Base-by-base conservation (phyloP, 1,140 invertebrate species). In the Magallana gigas region DNA sequence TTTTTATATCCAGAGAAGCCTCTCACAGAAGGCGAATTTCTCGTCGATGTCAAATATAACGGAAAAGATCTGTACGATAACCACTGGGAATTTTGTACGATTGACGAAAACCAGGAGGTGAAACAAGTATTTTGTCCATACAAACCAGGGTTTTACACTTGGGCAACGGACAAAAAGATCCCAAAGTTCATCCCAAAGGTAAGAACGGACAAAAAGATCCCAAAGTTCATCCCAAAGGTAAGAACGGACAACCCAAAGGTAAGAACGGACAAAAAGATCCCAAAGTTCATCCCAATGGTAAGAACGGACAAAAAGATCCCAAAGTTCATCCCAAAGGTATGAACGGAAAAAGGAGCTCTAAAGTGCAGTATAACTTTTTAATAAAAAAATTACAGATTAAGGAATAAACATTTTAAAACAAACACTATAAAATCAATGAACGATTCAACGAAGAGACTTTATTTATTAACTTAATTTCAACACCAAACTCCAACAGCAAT, bases 141-240 rank as follows among this genome's bases (percentile, higher is more conserved):
- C 23, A 59, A 87, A 57, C 29, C 84, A 0, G 91, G 91, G 3
- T 57, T 64, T 3, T 84, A 88, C 82, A 87, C 71, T 11, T 90
- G 88, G 83, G 86, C 91, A 57, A 93, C 91, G 64, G 88, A 91
- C 62, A 90, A 91, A 68, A 91, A 91, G 57, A 90, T 93, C 4
- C 92, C 92, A 6, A 87, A 89, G 23, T 93, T 92, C 84, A 83
- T 93, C 18, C 93, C 93, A 11, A 91, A 92, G 88, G 93, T 92
- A 84, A 84, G 88, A 83, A 14, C 2, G 16, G 3, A 36, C 0
- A 71, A 29, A 12, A 36, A 23, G 23, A 23, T 23, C 23, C 23
- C 23, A 9, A 9, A 1, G 1, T 29, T 71, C 12, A n/a, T 0
- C 23, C 23, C 23, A 23, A 23, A 23, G 23, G 23, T 23, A 23